These are phyloP conservation scores for Anarhynchus alexandrinus DNA, from an alignment of 2,113 vertebrate genomes.

Conservation along the genomic window DNA sequence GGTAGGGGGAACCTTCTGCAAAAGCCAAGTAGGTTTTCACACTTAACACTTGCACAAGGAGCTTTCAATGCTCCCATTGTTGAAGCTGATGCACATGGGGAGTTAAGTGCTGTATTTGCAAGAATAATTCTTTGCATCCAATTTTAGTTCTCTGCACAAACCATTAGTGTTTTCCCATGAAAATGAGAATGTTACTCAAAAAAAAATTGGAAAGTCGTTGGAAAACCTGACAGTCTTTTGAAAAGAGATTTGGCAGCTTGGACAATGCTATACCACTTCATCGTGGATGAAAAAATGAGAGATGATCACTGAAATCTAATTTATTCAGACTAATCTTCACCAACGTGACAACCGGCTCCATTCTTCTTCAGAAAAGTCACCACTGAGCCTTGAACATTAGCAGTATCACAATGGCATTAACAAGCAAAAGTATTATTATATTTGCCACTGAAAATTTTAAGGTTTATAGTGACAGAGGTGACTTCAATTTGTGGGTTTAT, in stretches of 20 bases:
- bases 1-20: neutral
- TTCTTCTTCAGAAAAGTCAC: neutral
- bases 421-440: neutral
- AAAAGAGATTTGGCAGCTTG: neutral
- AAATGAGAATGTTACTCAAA: neutral
- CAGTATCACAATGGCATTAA: neutral
- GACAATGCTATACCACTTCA: neutral
- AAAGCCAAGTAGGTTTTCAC: conserved; percentile 34
- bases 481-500: neutral
- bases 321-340: neutral
- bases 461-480: neutral
- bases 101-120: neutral
- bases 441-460: neutral
- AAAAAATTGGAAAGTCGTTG: neutral
- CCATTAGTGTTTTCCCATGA: conserved; percentile 32
- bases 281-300: neutral
- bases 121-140: neutral
- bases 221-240: neutral
- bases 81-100: neutral
- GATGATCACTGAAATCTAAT: neutral
- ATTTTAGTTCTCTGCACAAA: conserved; percentile 31
- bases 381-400: neutral
- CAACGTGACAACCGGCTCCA: neutral
- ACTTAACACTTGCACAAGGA: neutral
- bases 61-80: neutral